phyloP scores from a whole-genome alignment of 2,797 vertebrate genomes.

The Acipenser transmontanus region DNA sequence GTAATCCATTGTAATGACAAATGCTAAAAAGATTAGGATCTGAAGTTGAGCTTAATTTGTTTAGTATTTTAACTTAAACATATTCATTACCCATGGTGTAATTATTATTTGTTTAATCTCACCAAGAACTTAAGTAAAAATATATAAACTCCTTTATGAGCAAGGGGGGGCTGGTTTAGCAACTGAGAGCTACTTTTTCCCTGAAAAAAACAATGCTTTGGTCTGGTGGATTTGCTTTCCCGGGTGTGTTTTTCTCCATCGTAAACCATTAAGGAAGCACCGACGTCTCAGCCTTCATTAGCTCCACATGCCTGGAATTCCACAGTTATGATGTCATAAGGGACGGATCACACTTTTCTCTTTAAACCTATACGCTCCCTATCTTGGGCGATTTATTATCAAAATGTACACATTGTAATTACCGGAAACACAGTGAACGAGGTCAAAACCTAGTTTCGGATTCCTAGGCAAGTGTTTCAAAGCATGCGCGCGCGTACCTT shows the following conservation, averaged over 20 bases:
- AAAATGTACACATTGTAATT: conserved; percentile 35
- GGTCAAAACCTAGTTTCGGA: conserved; percentile 17
- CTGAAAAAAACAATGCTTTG: too few species aligned
- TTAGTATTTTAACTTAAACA: too few species aligned
- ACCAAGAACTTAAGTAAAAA: too few species aligned
- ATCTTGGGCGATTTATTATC: conserved; percentile 35
- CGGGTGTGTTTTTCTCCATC: conserved; percentile 34
- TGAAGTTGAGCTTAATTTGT: too few species aligned
- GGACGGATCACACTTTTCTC: conserved; percentile 38
- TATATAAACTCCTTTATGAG: too few species aligned
- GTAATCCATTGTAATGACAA: too few species aligned
- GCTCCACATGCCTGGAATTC: conserved; percentile 59
- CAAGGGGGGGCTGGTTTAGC: too few species aligned
- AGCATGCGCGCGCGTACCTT: neutral
- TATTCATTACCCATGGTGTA: too few species aligned
- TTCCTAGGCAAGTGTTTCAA: neutral
- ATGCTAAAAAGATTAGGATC: too few species aligned
- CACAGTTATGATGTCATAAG: conserved; percentile 58
- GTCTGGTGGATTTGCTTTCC: too few species aligned
- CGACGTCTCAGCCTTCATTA: conserved; percentile 37
- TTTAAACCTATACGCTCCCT: conserved; percentile 21
- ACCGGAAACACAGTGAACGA: conserved; percentile 24
- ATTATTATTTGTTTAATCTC: too few species aligned
- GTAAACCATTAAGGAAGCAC: conserved; percentile 50
- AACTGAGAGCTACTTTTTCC: too few species aligned